Conservation (phyloP, 2,888 invertebrate genomes). For the Drosophila fulvimacula region DNA sequence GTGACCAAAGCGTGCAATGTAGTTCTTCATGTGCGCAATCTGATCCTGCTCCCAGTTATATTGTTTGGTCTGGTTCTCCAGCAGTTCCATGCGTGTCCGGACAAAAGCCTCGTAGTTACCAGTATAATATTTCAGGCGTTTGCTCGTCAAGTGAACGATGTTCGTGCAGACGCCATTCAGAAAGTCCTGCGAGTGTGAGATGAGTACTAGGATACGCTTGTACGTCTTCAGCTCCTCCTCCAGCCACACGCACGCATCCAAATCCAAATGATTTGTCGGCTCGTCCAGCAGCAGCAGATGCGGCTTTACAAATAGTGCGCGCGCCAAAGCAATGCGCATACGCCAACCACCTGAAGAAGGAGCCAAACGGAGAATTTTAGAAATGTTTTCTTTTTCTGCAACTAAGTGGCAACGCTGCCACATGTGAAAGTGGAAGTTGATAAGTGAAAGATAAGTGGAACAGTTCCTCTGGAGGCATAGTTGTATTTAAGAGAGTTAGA, state of each 20-base stretch:
- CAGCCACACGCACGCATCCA: constrained; percentile 99
- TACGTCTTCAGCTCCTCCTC: constrained; percentile 99
- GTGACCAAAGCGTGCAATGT: constrained; percentile 99
- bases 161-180: constrained; percentile 98
- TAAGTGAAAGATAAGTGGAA: background rate
- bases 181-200: constrained; percentile 99
- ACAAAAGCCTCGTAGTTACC: constrained; percentile 99
- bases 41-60: constrained; percentile 99
- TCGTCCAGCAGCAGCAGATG: constrained; percentile 98
- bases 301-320: constrained; percentile 98
- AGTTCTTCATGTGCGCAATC: constrained; percentile 99
- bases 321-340: constrained; percentile 98
- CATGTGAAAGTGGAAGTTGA: background rate
- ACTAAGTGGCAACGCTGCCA: background rate
- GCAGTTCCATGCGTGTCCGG: constrained; percentile 95
- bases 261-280: constrained; percentile 99
- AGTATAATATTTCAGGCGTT: constrained; percentile 96
- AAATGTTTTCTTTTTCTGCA: background rate
- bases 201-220: constrained; percentile 97
- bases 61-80: constrained; percentile 99
- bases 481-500: background rate
- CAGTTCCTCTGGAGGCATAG: background rate
- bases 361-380: background rate
- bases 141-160: constrained; percentile 97
- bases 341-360: constrained; percentile 93